Evolutionary conservation across 2,113 vertebrate genomes (phyloP).

Genomic region (Ceyx margarethae): DNA sequence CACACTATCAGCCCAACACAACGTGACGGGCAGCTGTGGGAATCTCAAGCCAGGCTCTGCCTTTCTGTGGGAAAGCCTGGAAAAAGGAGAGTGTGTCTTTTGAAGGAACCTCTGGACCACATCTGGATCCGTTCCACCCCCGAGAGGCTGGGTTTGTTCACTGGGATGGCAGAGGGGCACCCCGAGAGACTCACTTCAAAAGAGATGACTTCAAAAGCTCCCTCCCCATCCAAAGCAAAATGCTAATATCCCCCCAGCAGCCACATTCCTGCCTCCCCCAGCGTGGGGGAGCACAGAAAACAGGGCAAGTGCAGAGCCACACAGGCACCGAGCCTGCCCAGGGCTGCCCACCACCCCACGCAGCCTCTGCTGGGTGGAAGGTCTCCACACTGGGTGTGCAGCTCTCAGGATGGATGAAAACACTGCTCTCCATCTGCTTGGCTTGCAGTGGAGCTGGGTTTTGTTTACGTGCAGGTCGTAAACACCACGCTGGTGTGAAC

Average conservation of each 20-base stretch:
- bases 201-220: constrained; percentile 49
- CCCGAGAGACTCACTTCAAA: constrained; percentile 33
- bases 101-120: background rate
- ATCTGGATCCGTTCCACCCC: background rate
- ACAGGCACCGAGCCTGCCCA: accelerated
- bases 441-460: background rate
- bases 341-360: background rate
- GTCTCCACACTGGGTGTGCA: background rate
- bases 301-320: background rate
- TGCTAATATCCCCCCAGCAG: constrained; percentile 11
- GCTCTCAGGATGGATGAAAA: background rate
- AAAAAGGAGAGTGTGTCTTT: background rate
- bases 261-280: background rate
- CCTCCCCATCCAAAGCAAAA: background rate
- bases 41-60: background rate
- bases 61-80: background rate
- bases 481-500: background rate
- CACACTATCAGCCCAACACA: background rate
- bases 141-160: background rate
- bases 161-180: background rate
- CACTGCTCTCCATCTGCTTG: background rate
- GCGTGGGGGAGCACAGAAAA: background rate
- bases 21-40: too few species aligned
- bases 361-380: background rate
- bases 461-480: background rate